Percentiles rank a stretch among this genome's conserved stretches.
These are phyloP conservation scores for Lacanobia wlatinum DNA, from an alignment of 2,888 invertebrate species.

Conservation along the genomic window DNA sequence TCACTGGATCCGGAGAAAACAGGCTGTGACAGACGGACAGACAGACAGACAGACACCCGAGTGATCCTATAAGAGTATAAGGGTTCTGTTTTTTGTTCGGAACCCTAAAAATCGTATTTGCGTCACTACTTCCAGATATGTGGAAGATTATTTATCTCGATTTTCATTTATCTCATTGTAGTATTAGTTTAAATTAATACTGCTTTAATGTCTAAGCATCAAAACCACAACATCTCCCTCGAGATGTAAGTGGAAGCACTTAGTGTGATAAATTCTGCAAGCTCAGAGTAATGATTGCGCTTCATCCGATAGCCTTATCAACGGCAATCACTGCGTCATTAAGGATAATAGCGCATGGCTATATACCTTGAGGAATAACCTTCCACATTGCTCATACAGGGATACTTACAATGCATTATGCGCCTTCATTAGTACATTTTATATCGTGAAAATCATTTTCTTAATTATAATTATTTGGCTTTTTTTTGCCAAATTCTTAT, in stretches of 20 bases:
- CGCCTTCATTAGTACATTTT: background rate
- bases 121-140: too few relatives aligned
- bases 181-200: too few relatives aligned
- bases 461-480: background rate
- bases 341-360: conserved; percentile 50
- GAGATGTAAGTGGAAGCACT: conserved; percentile 44
- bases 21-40: too few relatives aligned
- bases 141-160: too few relatives aligned
- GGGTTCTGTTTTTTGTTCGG: too few relatives aligned
- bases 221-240: conserved; percentile 20
- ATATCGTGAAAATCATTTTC: background rate
- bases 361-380: conserved; percentile 21
- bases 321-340: conserved; percentile 51
- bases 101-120: too few relatives aligned
- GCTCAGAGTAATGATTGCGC: conserved; percentile 56
- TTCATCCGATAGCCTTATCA: conserved; percentile 61
- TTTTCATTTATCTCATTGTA: too few relatives aligned
- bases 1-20: too few relatives aligned
- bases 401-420: background rate
- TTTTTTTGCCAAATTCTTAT: background rate
- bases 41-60: too few relatives aligned
- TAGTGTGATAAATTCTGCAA: conserved; percentile 51
- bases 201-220: background rate
- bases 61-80: too few relatives aligned
- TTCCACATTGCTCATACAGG: background rate